phyloP scores from a whole-genome alignment of 2,797 vertebrate genomes.

The Sebastes nivosus region DNA sequence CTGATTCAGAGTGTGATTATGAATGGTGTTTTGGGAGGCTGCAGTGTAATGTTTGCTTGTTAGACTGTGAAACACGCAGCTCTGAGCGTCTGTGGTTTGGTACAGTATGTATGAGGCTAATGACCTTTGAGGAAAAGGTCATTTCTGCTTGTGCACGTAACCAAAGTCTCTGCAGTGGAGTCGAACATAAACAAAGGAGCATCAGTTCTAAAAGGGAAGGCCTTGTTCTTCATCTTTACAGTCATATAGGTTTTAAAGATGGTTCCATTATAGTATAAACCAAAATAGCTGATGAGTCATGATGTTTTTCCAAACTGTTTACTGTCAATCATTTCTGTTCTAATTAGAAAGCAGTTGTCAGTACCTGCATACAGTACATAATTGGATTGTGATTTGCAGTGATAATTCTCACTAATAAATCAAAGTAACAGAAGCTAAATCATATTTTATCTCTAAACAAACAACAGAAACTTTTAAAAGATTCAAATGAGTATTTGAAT shows the following conservation, averaged over 20 bases:
- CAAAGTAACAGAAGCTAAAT: background rate
- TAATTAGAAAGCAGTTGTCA: background rate
- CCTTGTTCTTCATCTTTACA: background rate
- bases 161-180: conserved; percentile 31
- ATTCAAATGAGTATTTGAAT: background rate
- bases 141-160: conserved; percentile 37
- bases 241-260: background rate
- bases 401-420: background rate
- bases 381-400: background rate
- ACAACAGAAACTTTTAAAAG: background rate
- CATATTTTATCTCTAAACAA: background rate
- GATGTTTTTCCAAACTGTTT: background rate
- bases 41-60: conserved; percentile 33
- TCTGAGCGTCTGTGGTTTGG: conserved; percentile 13
- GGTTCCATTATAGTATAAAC: background rate
- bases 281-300: background rate
- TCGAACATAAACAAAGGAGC: conserved; percentile 22
- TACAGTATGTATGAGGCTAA: conserved; percentile 31
- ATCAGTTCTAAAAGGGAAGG: background rate
- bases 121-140: conserved; percentile 65
- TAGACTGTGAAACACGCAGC: conserved; percentile 27
- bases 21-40: conserved; percentile 6
- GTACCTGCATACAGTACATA: background rate
- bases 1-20: conserved; percentile 8
- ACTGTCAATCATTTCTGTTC: background rate